Percentiles rank a stretch among this genome's conserved stretches.
These are phyloP conservation scores for Otolemur garnettii DNA, from an alignment of 2,113 vertebrate genomes.

Conservation along the genomic window DNA sequence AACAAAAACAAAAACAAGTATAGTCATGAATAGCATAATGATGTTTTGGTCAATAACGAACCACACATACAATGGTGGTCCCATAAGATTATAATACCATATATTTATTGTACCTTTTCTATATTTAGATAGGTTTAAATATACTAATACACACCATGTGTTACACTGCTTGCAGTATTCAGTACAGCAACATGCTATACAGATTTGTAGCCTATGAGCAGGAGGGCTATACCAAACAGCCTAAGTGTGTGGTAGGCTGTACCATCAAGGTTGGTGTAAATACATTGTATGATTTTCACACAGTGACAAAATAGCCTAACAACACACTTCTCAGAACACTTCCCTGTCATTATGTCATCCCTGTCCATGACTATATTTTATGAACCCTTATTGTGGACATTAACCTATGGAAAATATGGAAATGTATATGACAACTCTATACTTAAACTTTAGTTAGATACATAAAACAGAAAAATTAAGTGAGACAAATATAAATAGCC, in stretches of 20 bases:
- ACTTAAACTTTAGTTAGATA: not conserved
- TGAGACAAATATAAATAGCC: not conserved
- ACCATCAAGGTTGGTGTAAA: not conserved
- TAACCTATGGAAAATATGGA: conserved; percentile 57
- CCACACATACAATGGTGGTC: not conserved
- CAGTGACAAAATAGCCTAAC: not conserved
- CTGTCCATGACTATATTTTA: not conserved
- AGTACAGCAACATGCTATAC: not conserved
- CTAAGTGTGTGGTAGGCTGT: not conserved
- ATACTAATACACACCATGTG: not conserved
- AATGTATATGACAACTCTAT: not conserved
- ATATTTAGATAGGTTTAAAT: not conserved
- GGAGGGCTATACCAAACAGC: not conserved
- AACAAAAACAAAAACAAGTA: not conserved
- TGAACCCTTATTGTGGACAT: not conserved
- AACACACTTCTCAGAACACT: not conserved
- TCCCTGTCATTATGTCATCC: not conserved
- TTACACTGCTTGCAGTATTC: not conserved
- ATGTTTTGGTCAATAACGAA: not conserved
- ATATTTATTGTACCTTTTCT: not conserved
- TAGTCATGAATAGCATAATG: not conserved
- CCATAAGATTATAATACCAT: not conserved
- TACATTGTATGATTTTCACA: not conserved
- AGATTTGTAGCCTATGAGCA: not conserved
- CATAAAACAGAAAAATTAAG: conserved; percentile 49